A percentile compares a stretch with the other conserved stretches of the same genome.
These are phyloP conservation scores for Cephus spinipes DNA, from an alignment of 2,888 invertebrate species.

Conservation along the genomic window DNA sequence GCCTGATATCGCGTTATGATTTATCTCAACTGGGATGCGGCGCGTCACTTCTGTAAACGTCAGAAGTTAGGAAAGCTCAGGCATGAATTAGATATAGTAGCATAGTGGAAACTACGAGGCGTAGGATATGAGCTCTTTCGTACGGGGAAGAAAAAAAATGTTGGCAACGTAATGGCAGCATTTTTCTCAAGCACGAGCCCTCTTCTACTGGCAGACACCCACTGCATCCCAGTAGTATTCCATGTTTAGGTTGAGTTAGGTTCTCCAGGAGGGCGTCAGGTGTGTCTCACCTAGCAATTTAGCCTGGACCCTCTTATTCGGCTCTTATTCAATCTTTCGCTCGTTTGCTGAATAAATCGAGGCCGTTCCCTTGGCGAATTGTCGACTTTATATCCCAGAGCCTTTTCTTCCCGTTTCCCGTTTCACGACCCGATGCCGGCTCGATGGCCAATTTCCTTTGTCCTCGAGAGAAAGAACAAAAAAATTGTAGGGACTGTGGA, in stretches of 20 bases:
- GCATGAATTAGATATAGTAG: not conserved
- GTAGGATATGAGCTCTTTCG: not conserved
- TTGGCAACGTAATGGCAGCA: slow-evolving; percentile 14
- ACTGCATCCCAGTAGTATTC: not conserved
- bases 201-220: not conserved
- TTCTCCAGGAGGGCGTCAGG: slow-evolving; percentile 35
- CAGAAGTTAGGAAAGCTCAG: not conserved
- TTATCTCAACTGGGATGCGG: not conserved
- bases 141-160: not conserved
- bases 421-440: slow-evolving; percentile 1
- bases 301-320: slow-evolving; percentile 47
- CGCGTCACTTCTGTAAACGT: too few species aligned
- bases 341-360: slow-evolving; percentile 50
- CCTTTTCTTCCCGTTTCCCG: slow-evolving; percentile 9
- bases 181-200: slow-evolving; percentile 15
- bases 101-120: not conserved
- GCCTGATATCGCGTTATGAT: not conserved
- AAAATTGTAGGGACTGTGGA: not conserved
- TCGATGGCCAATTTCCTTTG: slow-evolving; percentile 2
- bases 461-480: not conserved
- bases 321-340: slow-evolving; percentile 49
- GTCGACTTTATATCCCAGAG: slow-evolving; percentile 33
- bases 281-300: slow-evolving; percentile 41
- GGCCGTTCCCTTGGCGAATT: slow-evolving; percentile 42
- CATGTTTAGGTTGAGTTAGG: not conserved